Evolutionary conservation across 2,888 invertebrate genomes (phyloP), one percentile per base, ranked within the genome.

Genomic region (Lingula anatina): DNA sequence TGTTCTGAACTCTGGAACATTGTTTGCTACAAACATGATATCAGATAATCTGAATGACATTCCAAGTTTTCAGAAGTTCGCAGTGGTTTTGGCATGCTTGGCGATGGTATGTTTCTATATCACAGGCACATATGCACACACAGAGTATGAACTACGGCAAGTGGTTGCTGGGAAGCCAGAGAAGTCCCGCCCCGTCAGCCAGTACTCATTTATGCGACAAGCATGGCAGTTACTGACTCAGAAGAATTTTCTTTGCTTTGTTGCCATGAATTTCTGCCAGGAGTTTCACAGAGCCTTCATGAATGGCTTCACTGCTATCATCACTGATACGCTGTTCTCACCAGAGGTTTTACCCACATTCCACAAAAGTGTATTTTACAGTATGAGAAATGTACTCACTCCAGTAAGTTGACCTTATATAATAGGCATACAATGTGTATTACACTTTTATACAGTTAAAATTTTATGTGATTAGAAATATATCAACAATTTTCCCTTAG

Each of bases 31-130:
- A 37, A 66, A 70, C 42, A 60, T 55, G 43, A 44, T 63, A 50
- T 78, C 70, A 39, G 58, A 66, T 47, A 68, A 71, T 42, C 54
- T 76, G 43, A 59, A 70, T 23, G 56, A 74, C 46, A 75, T 70
- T 45, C 47, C 49, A 20, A 50, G 56, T 2, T 78, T 78, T 54
- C 75, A 75, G 56, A 36, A 64, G 2, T 60, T 58, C 12, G 62
- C 64, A 18, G 57, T 73, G 2, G 47, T 60, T 1, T 55, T 77
- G 4, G 71, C 73, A 3, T 18, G 68, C 3, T 20, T 69, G 2
- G 60, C 69, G 24, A n/a, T n/a, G n/a, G n/a, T n/a, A n/a, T n/a
- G n/a, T n/a, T n/a, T n/a, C n/a, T 61, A 62, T 49, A 3, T 62
- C 2, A 49, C 62, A 15, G 62, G 71, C 59, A 41, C 51, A 5